Conservation (phyloP, 2,113 vertebrate species). For the Dicaeum eximium region DNA sequence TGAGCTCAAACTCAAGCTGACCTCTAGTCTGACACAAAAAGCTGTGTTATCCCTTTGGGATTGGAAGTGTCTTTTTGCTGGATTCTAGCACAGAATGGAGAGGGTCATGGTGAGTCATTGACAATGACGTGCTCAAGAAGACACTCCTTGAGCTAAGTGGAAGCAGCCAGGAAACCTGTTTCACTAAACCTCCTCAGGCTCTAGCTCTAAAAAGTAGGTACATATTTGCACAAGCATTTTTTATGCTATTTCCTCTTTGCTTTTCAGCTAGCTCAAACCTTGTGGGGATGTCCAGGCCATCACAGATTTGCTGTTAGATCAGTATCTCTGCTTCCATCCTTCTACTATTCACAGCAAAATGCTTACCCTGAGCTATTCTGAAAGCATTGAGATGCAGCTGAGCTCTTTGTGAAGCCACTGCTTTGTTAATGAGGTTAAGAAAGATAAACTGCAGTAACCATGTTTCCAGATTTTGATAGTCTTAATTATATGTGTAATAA, state of each 20-base stretch:
- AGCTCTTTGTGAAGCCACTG: background rate
- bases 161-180: background rate
- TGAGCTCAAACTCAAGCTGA: background rate
- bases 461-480: background rate
- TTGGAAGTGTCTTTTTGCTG: background rate
- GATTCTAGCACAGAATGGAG: background rate
- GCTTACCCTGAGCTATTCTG: background rate
- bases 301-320: background rate
- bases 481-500: background rate
- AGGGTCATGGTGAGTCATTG: background rate
- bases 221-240: background rate
- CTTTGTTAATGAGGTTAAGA: background rate
- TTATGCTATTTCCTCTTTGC: background rate
- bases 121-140: background rate
- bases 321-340: background rate
- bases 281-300: background rate
- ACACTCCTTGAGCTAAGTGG: background rate
- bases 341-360: background rate
- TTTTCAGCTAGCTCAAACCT: background rate
- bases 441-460: background rate
- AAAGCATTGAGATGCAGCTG: background rate
- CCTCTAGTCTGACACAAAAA: background rate
- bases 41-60: background rate
- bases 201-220: background rate
- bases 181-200: background rate